Evolutionary conservation across 1,140 invertebrate genomes (phyloP).

Genomic region (Diprion similis): DNA sequence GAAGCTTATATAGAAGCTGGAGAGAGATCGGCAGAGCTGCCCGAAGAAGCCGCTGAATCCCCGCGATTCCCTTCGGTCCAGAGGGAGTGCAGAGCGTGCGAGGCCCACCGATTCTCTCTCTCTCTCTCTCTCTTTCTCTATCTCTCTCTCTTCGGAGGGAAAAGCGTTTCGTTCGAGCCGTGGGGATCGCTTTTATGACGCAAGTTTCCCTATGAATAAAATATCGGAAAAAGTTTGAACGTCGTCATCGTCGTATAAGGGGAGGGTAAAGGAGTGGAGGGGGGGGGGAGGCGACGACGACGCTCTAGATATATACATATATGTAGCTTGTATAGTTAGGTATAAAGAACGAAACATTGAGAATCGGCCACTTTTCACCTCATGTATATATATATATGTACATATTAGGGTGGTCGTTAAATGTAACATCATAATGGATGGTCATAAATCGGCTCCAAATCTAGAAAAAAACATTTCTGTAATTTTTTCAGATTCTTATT

Average conservation of each 20-base stretch:
- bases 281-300: too few relatives aligned
- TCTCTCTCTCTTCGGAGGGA: constrained; percentile 12
- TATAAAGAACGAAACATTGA: neutral
- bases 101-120: too few relatives aligned
- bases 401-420: too few relatives aligned
- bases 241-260: neutral
- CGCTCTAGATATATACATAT: neutral
- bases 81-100: neutral
- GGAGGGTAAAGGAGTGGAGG: too few relatives aligned
- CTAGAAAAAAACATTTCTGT: too few relatives aligned
- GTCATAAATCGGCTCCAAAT: too few relatives aligned
- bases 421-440: too few relatives aligned
- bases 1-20: too few relatives aligned
- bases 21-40: too few relatives aligned
- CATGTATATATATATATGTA: too few relatives aligned
- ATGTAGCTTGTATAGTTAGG: neutral
- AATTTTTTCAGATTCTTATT: too few relatives aligned
- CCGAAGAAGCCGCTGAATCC: neutral
- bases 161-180: constrained; percentile 12
- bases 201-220: constrained; percentile 50
- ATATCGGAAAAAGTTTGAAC: constrained; percentile 39
- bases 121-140: neutral
- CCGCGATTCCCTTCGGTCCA: neutral
- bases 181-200: constrained; percentile 43
- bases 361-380: neutral